A percentile compares a stretch with the other conserved stretches of the same genome.
phyloP scores from a whole-genome alignment of 2,888 invertebrate species.

The Poecilus cupreus region DNA sequence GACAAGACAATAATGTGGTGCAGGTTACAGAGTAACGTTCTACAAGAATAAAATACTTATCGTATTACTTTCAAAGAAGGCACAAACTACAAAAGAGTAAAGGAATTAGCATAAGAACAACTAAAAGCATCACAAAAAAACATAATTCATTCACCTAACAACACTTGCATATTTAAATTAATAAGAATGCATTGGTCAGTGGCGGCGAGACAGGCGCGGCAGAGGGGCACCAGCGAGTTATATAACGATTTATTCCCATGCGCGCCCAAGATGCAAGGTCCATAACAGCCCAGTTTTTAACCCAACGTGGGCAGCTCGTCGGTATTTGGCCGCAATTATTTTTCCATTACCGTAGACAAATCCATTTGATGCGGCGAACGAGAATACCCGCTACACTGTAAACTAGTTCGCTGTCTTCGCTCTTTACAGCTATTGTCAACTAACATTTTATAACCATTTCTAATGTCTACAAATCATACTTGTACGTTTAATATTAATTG shows the following conservation, averaged over 20 bases:
- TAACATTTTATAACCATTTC: not conserved
- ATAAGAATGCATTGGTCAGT: slow-evolving; percentile 33
- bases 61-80: no score
- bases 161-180: slow-evolving; percentile 55
- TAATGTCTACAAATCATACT: slow-evolving; percentile 25
- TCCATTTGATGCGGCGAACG: slow-evolving; percentile 57
- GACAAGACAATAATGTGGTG: no score
- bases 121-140: slow-evolving; percentile 18
- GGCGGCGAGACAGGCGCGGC: not conserved
- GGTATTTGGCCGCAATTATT: slow-evolving; percentile 58
- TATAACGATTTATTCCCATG: slow-evolving; percentile 51
- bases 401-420: not conserved
- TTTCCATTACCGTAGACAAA: slow-evolving; percentile 58
- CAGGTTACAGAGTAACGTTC: no score
- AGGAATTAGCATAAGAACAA: slow-evolving; percentile 51
- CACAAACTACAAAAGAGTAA: no score
- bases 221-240: not conserved
- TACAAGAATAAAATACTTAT: no score
- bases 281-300: slow-evolving; percentile 46
- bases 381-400: slow-evolving; percentile 51
- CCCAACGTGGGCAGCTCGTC: slow-evolving; percentile 39
- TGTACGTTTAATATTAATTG: no score
- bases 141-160: slow-evolving; percentile 52
- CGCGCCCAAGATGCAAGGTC: not conserved
- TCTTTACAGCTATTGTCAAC: not conserved